These are phyloP conservation scores for Morinoia aosen DNA, from an alignment of 2,888 invertebrate genomes.

Conservation along the genomic window DNA sequence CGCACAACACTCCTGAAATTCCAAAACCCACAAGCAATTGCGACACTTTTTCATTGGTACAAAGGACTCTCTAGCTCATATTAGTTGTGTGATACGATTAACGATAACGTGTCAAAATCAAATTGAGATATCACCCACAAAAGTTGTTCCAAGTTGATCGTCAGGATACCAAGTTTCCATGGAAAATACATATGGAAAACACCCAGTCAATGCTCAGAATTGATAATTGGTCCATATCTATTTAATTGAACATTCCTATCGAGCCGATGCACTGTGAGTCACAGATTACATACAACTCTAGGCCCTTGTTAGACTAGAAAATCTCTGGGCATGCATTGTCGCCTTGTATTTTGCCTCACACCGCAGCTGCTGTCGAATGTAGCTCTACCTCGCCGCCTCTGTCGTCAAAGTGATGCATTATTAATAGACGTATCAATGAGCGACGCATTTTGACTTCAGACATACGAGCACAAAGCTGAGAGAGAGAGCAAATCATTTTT, in stretches of 20 bases:
- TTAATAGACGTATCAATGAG: background rate
- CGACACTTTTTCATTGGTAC: background rate
- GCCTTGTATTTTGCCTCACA: background rate
- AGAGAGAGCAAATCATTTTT: background rate
- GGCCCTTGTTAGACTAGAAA: background rate
- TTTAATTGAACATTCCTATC: background rate
- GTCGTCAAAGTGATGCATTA: constrained; percentile 12
- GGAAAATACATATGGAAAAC: background rate
- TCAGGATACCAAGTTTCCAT: background rate
- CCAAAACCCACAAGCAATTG: background rate
- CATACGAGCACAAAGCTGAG: background rate
- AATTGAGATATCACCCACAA: background rate
- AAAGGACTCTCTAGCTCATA: background rate
- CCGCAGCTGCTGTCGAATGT: background rate
- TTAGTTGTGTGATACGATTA: background rate
- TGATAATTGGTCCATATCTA: background rate
- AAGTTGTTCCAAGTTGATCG: background rate
- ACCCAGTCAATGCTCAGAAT: background rate
- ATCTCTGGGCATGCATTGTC: background rate
- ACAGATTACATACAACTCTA: background rate
- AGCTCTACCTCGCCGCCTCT: background rate
- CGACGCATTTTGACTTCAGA: background rate
- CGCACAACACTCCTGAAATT: too few species aligned
- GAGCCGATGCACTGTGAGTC: background rate
- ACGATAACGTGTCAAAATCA: background rate